phyloP scores from a whole-genome alignment of 2,113 vertebrate species.

The Ariopsis seemanni region DNA sequence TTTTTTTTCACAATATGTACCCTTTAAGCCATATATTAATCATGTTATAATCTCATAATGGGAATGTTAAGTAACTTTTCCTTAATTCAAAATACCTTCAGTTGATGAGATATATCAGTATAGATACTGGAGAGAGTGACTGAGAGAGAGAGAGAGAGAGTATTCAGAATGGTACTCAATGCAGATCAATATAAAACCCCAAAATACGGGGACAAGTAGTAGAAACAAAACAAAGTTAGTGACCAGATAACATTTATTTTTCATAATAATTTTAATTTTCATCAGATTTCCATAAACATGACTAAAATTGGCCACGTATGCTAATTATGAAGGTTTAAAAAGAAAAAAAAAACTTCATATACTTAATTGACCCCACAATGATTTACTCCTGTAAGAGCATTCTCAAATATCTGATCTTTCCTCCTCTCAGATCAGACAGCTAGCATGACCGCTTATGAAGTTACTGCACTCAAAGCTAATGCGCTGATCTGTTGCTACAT shows the following conservation, averaged over 20 bases:
- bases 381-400: neutral
- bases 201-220: no score
- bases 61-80: no score
- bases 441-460: neutral
- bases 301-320: neutral
- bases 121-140: neutral
- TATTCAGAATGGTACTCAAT: neutral
- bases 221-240: neutral
- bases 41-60: neutral
- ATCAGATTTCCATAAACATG: neutral
- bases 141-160: neutral
- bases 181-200: neutral
- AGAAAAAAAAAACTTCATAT: neutral
- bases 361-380: neutral
- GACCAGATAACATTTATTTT: neutral
- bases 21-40: neutral
- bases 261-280: neutral
- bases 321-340: neutral
- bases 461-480: neutral
- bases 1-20: no score
- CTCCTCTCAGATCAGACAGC: neutral
- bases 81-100: no score
- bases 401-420: neutral
- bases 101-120: neutral
- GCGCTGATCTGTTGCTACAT: slow-evolving; percentile 37